Evolutionary conservation across 2,888 invertebrate genomes (phyloP), one percentile per base, ranked within the genome.

Genomic region (Tachystola acroxantha): DNA sequence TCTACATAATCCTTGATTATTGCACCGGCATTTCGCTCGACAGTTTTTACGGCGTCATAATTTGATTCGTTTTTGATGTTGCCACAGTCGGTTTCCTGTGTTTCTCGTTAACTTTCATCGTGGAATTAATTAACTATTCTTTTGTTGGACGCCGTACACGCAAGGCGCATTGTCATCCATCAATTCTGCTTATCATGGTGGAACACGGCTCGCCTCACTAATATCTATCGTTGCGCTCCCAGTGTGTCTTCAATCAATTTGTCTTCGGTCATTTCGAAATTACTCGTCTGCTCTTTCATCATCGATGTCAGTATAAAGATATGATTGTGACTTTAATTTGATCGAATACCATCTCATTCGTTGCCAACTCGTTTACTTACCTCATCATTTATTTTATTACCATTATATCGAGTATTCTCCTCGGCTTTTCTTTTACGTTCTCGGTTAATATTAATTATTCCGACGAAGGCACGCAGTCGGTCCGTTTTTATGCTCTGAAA

Each of bases 121-220:
- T 57, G 59, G 67, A 76, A 78, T 76, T 81, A 84, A 84, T 82
- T 82, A 75, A 64, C 61, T 58, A 75, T 74, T 75, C 78, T 68
- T 76, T 80, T 79, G 80, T 80, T 70, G 56, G 64, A 39, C 50
- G 48, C 49, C 40, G 51, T 57, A 50, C 64, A 59, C 58, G 62
- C 59, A 56, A 70, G 57, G 50, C 53, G 77, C 79, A 52, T 62
- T 72, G 76, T 79, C 80, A 80, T 80, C 74, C 59, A 78, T 80
- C 78, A 76, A 73, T 70, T 72, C 65, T 58, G 75, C 72, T 80
- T 79, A 81, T 84, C 84, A 82, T 66, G 68, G 57, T 59, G 44
- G 51, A 48, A 40, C 50, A 51, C 45, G 45, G 48, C 49, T 47
- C 47, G 56, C 42, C 49, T 57, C 49, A 59, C 55, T 58, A 62